A percentile compares a stretch with the other conserved stretches of the same genome.
phyloP scores from a whole-genome alignment of 2,113 vertebrate genomes.

The Indicator indicator region DNA sequence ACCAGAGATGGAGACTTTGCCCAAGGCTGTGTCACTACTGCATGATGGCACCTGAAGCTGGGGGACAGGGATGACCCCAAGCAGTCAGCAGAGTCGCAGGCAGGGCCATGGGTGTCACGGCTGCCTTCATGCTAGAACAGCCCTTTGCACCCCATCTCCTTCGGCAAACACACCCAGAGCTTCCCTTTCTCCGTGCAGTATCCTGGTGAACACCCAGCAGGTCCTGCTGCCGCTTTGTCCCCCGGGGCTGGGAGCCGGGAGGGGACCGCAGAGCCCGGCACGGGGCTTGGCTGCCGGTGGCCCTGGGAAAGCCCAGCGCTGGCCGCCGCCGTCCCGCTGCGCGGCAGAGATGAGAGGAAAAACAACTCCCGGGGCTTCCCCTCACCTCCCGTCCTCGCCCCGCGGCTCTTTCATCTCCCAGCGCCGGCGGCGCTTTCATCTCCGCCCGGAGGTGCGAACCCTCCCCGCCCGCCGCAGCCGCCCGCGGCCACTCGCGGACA shows the following conservation, averaged over 20 bases:
- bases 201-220: fast-evolving
- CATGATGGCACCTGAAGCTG: not conserved
- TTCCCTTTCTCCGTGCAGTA: fast-evolving
- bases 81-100: fast-evolving
- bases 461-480: not conserved
- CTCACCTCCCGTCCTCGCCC: not conserved
- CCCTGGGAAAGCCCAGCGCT: not conserved
- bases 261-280: fast-evolving
- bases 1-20: not conserved
- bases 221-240: fast-evolving
- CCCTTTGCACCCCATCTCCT: not conserved
- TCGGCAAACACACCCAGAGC: not conserved
- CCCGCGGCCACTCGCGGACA: not conserved
- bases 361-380: not conserved
- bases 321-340: not conserved
- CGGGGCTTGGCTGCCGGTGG: fast-evolving
- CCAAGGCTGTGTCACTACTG: not conserved
- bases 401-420: conserved; percentile 29
- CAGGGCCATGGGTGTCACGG: not conserved
- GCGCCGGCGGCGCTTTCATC: conserved; percentile 29
- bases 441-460: not conserved
- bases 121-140: not conserved
- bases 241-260: not conserved
- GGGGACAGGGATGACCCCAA: no score
- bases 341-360: not conserved